Percentiles rank a stretch among this genome's conserved stretches.
phyloP scores from a whole-genome alignment of 2,797 vertebrate species.

The Sebastes taczanowskii region DNA sequence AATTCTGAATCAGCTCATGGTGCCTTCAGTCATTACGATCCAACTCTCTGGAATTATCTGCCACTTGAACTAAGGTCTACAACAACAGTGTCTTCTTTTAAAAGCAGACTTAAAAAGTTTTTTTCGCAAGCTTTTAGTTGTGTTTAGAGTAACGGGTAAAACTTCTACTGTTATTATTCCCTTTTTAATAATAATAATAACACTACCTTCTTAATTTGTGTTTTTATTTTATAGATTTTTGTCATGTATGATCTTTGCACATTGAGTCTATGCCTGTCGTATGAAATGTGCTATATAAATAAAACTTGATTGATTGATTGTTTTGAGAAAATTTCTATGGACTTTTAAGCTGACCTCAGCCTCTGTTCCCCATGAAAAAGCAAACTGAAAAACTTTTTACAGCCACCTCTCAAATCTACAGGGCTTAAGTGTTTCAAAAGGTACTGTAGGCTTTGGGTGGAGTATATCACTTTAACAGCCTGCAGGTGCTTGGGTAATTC shows the following conservation, averaged over 20 bases:
- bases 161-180: background rate
- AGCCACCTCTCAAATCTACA: background rate
- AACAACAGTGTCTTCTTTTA: no score
- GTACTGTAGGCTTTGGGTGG: background rate
- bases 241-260: background rate
- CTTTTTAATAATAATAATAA: background rate
- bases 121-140: no score
- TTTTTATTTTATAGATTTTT: background rate
- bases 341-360: conserved; percentile 1
- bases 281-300: background rate
- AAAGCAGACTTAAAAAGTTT: no score
- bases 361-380: background rate
- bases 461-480: conserved; percentile 45
- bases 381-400: conserved; percentile 2
- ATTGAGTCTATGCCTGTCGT: fast-evolving
- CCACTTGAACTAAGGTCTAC: no score
- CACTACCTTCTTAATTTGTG: background rate
- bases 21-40: background rate
- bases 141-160: background rate
- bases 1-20: background rate
- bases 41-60: background rate
- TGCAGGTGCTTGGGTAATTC: conserved; percentile 50
- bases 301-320: background rate
- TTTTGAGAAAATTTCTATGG: background rate
- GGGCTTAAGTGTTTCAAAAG: conserved; percentile 9